Percentiles rank a stretch among this genome's conserved stretches.
These are phyloP conservation scores for Knipowitschia caucasica DNA, from an alignment of 2,797 vertebrate genomes.

Conservation along the genomic window DNA sequence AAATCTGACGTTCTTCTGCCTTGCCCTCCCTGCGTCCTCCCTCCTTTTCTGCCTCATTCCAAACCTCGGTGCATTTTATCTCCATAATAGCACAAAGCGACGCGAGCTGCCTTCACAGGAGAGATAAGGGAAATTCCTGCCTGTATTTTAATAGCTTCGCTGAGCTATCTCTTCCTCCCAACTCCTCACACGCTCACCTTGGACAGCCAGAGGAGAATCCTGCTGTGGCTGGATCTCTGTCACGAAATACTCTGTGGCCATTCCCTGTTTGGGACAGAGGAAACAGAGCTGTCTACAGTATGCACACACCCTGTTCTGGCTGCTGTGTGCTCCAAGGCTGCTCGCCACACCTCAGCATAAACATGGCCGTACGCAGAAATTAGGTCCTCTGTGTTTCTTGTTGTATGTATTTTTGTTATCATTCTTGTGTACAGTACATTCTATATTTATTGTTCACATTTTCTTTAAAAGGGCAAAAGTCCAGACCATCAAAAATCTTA, in stretches of 20 bases:
- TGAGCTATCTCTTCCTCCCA: slow-evolving; percentile 80
- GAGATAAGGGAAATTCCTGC: slow-evolving; percentile 77
- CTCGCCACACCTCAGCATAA: too few species aligned
- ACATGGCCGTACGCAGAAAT: too few species aligned
- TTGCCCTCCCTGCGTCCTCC: slow-evolving; percentile 53
- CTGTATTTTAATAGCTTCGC: slow-evolving; percentile 88
- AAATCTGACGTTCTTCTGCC: slow-evolving; percentile 79
- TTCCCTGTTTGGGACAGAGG: slow-evolving; percentile 25
- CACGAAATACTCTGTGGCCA: slow-evolving; percentile 10
- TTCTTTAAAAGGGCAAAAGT: too few species aligned
- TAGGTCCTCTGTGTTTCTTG: too few species aligned
- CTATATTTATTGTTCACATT: too few species aligned
- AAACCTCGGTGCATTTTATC: slow-evolving; percentile 82
- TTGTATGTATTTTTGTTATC: too few species aligned
- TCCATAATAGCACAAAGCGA: slow-evolving; percentile 84
- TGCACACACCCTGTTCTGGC: neutral
- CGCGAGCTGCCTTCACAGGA: slow-evolving; percentile 74
- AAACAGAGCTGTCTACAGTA: neutral
- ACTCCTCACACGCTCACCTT: slow-evolving; percentile 83
- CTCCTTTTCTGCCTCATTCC: slow-evolving; percentile 63
- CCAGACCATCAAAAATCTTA: too few species aligned
- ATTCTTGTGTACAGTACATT: too few species aligned
- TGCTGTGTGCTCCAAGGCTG: too few species aligned
- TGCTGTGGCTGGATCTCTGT: slow-evolving; percentile 44
- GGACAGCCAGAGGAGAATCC: slow-evolving; percentile 80